These are phyloP conservation scores for Malurus splendens DNA, from an alignment of 2,797 vertebrate species.

Conservation along the genomic window DNA sequence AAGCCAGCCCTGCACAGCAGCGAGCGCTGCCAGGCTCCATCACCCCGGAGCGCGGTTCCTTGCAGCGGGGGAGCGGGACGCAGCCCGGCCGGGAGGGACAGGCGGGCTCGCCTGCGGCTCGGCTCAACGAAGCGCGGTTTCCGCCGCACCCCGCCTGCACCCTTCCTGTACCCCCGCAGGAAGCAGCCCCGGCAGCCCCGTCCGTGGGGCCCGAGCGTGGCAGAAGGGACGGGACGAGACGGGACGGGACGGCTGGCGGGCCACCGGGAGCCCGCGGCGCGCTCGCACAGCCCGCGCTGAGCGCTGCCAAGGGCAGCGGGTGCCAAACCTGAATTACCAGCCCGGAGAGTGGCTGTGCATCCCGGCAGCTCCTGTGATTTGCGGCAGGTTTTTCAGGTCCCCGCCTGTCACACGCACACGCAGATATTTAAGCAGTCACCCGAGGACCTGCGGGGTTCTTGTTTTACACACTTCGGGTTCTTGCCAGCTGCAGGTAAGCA, in stretches of 20 bases:
- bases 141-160: neutral
- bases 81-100: neutral
- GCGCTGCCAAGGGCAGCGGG: slow-evolving; percentile 8
- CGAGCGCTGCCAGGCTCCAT: accelerated
- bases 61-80: accelerated
- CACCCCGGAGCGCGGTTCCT: neutral
- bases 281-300: neutral
- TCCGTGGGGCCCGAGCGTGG: neutral
- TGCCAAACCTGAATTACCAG: slow-evolving; percentile 71
- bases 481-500: slow-evolving; percentile 58
- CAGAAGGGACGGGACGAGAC: neutral
- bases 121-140: accelerated
- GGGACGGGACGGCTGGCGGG: neutral
- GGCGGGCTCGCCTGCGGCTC: neutral
- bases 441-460: neutral
- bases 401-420: slow-evolving; percentile 53
- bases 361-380: slow-evolving; percentile 34
- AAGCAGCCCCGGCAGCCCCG: neutral
- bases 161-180: neutral
- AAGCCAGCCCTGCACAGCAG: neutral
- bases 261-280: neutral
- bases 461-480: neutral
- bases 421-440: slow-evolving; percentile 60
- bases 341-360: slow-evolving; percentile 36
- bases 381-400: slow-evolving; percentile 74